These are phyloP conservation scores for Jordanella pulchra DNA, from an alignment of 2,797 vertebrate species.

Conservation along the genomic window DNA sequence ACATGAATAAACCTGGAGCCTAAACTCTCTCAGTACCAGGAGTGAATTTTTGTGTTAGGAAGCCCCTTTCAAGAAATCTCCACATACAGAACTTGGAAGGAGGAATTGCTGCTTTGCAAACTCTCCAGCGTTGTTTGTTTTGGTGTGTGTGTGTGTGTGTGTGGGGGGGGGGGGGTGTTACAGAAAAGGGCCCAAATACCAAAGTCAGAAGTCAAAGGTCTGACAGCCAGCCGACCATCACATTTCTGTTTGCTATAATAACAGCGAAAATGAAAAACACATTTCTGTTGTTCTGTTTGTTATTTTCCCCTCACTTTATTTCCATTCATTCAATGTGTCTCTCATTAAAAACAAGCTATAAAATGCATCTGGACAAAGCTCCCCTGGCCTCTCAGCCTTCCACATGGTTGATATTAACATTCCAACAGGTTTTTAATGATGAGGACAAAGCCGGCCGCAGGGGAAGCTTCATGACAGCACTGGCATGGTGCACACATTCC, in stretches of 20 bases:
- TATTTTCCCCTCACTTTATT: slow-evolving; percentile 42
- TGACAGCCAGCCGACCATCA: slow-evolving; percentile 51
- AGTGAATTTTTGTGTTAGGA: slow-evolving; percentile 39
- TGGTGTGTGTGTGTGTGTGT: neutral
- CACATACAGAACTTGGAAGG: slow-evolving; percentile 64
- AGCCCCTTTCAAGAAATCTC: slow-evolving; percentile 67
- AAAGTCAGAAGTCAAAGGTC: slow-evolving; percentile 57
- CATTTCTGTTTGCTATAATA: slow-evolving; percentile 51
- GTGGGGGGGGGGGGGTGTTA: slow-evolving; percentile 46
- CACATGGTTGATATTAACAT: slow-evolving; percentile 83
- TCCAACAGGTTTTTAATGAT: slow-evolving; percentile 74
- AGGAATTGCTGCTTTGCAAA: slow-evolving; percentile 72
- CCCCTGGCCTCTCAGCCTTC: slow-evolving; percentile 41
- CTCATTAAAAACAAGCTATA: slow-evolving; percentile 52
- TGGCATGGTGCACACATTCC: slow-evolving; percentile 72
- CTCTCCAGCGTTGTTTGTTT: slow-evolving; percentile 76
- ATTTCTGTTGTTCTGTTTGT: slow-evolving; percentile 7
- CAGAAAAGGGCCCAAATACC: slow-evolving; percentile 66
- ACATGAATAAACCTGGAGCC: slow-evolving; percentile 29
- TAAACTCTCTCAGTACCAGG: slow-evolving; percentile 27
- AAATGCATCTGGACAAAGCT: slow-evolving; percentile 42
- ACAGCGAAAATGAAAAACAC: slow-evolving; percentile 43
- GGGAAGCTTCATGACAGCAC: slow-evolving; percentile 64
- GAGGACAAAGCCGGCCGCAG: slow-evolving; percentile 58
- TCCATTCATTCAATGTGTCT: slow-evolving; percentile 32